These are phyloP conservation scores for Hippocampus guttulatus DNA, from an alignment of 2,113 vertebrate species.

Conservation along the genomic window DNA sequence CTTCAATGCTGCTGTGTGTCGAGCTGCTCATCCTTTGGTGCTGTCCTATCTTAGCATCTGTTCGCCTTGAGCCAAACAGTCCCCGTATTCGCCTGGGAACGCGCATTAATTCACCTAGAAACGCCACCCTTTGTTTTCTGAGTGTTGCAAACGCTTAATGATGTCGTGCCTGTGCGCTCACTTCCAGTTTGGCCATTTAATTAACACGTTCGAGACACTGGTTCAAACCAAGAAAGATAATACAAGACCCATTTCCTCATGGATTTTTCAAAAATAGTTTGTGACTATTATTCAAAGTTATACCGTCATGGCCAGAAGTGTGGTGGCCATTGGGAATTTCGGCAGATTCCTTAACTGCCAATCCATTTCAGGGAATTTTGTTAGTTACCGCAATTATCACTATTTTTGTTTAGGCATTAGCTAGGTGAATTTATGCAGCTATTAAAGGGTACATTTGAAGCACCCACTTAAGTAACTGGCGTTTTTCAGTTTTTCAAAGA, in stretches of 20 bases:
- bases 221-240: not conserved
- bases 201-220: slow-evolving; percentile 3
- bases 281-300: too few relatives aligned
- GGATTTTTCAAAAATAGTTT: too few relatives aligned
- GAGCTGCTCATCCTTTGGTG: slow-evolving; percentile 61
- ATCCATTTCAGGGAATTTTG: too few relatives aligned
- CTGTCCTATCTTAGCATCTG: slow-evolving; percentile 69
- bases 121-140: slow-evolving; percentile 53
- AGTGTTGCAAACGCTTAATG: slow-evolving; percentile 54
- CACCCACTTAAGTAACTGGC: not conserved
- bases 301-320: too few relatives aligned
- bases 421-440: not conserved
- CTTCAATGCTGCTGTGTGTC: slow-evolving; percentile 65
- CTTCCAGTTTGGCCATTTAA: slow-evolving; percentile 48
- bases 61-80: slow-evolving; percentile 62
- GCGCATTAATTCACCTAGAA: slow-evolving; percentile 61
- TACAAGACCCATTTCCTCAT: not conserved
- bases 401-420: not conserved
- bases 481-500: slow-evolving; percentile 4
- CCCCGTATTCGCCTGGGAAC: slow-evolving; percentile 63
- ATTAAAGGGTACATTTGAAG: not conserved
- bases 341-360: too few relatives aligned
- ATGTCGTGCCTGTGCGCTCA: slow-evolving; percentile 37
- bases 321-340: too few relatives aligned
- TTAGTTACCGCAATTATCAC: too few relatives aligned